Evolutionary conservation across 1,140 invertebrate genomes (phyloP).

Genomic region (Rhizoglyphus robini): DNA sequence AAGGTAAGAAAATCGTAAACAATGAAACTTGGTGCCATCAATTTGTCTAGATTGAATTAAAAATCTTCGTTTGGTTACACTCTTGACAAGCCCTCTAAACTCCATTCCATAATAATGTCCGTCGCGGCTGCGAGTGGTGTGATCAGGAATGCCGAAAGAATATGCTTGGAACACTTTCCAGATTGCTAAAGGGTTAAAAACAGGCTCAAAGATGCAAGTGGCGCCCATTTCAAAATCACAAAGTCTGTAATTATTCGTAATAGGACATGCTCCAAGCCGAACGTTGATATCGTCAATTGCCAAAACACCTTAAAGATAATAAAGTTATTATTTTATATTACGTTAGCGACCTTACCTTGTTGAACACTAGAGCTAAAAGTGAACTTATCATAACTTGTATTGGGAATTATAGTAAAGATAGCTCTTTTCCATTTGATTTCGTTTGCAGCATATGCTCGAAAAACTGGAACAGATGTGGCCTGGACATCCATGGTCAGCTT

Average conservation of each 20-base stretch:
- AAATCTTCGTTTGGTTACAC: no score
- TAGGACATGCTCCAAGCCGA: background rate
- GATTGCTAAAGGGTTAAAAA: background rate
- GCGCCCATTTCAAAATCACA: background rate
- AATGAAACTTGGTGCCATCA: background rate
- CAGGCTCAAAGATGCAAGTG: constrained; percentile 9
- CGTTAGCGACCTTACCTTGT: no score
- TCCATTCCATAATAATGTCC: background rate
- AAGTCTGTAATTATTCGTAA: background rate
- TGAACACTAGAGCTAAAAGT: background rate
- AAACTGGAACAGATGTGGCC: background rate
- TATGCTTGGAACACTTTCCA: background rate
- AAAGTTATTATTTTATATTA: no score
- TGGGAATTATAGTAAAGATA: background rate
- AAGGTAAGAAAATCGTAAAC: background rate
- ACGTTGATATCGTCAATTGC: background rate
- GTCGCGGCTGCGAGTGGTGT: background rate
- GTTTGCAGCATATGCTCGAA: background rate
- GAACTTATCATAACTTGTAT: background rate
- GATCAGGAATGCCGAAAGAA: background rate
- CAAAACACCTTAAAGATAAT: background rate
- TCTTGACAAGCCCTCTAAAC: no score
- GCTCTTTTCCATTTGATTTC: background rate
- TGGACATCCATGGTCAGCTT: background rate
- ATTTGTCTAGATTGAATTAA: background rate